These are phyloP conservation scores for Ceuthmochares aereus DNA, from an alignment of 2,113 vertebrate species.

Conservation along the genomic window DNA sequence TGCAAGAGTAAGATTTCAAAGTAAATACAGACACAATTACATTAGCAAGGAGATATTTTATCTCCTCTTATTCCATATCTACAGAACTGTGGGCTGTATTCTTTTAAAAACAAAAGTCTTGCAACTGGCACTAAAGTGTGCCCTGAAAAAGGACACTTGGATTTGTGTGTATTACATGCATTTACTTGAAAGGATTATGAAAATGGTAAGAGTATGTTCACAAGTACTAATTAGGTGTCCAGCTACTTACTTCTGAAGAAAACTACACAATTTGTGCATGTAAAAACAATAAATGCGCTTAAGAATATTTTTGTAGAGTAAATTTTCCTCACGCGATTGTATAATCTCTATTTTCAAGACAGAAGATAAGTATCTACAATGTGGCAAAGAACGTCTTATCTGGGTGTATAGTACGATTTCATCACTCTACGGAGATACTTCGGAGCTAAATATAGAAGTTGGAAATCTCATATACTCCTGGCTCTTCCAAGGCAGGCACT, in stretches of 20 bases:
- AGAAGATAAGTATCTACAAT: neutral
- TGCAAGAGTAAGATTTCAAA: neutral
- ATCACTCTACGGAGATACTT: neutral
- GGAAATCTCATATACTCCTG: neutral
- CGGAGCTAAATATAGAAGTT: constrained; percentile 8
- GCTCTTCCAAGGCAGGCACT: neutral
- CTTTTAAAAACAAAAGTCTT: neutral
- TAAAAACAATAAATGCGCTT: neutral
- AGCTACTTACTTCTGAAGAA: neutral
- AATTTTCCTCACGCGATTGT: neutral
- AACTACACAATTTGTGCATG: neutral
- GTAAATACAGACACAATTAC: neutral
- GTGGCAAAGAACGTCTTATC: neutral
- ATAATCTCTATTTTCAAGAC: neutral
- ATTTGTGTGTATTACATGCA: neutral
- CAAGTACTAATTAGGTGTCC: neutral
- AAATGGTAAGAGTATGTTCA: neutral
- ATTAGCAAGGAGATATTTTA: neutral
- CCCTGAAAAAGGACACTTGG: neutral
- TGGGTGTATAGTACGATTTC: fast-evolving
- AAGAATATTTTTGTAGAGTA: neutral
- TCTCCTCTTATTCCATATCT: neutral
- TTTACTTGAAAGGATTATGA: neutral
- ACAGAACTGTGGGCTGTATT: neutral
- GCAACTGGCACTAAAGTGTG: neutral